These are phyloP conservation scores for Lutraria lutraria DNA, from an alignment of 2,888 invertebrate species.

Conservation along the genomic window DNA sequence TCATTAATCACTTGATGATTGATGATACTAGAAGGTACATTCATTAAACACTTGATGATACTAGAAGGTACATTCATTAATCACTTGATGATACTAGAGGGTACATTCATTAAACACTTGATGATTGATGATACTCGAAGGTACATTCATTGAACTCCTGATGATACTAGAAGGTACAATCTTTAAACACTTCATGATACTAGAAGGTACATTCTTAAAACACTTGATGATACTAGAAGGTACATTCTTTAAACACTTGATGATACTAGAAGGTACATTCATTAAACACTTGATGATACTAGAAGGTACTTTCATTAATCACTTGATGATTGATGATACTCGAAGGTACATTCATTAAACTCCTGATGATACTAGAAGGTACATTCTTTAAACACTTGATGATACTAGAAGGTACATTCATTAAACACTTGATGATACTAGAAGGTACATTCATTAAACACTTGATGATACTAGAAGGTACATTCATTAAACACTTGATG, in stretches of 20 bases:
- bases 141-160: too few species aligned
- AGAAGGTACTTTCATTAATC: too few species aligned
- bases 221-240: conserved; percentile 73
- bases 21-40: conserved; percentile 70
- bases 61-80: conserved; percentile 65
- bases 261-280: conserved; percentile 70
- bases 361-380: conserved; percentile 71
- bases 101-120: too few species aligned
- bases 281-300: conserved; percentile 75
- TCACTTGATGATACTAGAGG: conserved; percentile 73
- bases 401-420: conserved; percentile 72
- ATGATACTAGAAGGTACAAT: conserved; percentile 71
- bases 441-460: too few species aligned
- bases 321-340: too few species aligned
- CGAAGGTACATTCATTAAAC: too few species aligned
- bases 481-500: too few species aligned
- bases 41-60: conserved; percentile 75
- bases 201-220: too few species aligned
- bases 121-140: conserved; percentile 72
- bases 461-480: conserved; percentile 72
- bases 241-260: too few species aligned
- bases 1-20: too few species aligned
- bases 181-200: too few species aligned
- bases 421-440: conserved; percentile 74
- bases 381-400: too few species aligned